Base-by-base conservation (phyloP, 2,113 vertebrate species). In the Peromyscus leucopus region DNA sequence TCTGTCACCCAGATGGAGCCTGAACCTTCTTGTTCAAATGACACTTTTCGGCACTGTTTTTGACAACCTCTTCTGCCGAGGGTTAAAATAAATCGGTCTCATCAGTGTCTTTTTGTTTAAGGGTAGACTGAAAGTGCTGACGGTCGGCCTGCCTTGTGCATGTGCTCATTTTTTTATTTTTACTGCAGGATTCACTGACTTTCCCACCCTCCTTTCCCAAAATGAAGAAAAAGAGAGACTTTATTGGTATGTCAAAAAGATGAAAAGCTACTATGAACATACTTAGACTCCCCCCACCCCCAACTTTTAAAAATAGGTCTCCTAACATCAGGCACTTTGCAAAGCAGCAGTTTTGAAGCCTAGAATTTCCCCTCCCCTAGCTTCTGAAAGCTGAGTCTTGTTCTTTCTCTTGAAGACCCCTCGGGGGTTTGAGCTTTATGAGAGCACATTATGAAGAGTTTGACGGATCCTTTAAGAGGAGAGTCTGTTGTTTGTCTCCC, bases 211-310 rank as follows among this genome's bases (percentile, higher is more conserved):
- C 6, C 26, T 42, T n/a, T 24, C 10, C 5, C 33, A 21, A 75
- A 65, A 61, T 24, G 28, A 86, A 61, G 80, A 93, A 69, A 57
- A 85, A 93, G 76, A 67, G 78, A 51, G 48, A 5, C 85, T 92
- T 92, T 91, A 93, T 95, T 95, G 89, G 89, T 97, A 93, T 82
- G 95, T 96, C 93, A 97, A 79, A 97, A 97, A 96, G 91, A 97
- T 97, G 86, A 96, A 97, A 97, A 97, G 96, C 96, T 93, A 65
- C 83, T 85, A 72, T 97, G 91, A 95, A 79, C 92, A 94, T 86
- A 85, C 55, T 93, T 96, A 80, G 87, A 93, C 69, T 95, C 94
- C 79, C 67, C 85, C 71, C 0, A 1, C 33, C 80, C 75, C 51
- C 42, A 46, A 46, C 17, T 89, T 96, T 96, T 91, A 89, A 93